Evolutionary conservation across 2,888 invertebrate genomes (phyloP).

Genomic region (Leptopterna dolabrata): DNA sequence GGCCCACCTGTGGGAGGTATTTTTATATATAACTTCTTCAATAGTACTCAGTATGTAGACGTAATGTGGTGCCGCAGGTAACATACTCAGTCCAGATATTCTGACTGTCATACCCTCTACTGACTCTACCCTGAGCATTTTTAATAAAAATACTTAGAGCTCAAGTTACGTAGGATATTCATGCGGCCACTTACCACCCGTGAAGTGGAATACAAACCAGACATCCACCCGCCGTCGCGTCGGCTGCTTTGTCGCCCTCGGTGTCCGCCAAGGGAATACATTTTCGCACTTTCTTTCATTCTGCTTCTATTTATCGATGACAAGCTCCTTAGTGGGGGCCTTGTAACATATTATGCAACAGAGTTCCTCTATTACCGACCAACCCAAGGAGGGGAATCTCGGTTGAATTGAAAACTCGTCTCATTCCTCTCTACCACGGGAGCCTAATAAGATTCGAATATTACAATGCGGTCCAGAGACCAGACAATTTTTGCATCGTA

Average conservation of each 20-base stretch:
- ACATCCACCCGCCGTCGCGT: background rate
- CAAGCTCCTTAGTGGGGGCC: background rate
- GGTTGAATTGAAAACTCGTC: conserved; percentile 7
- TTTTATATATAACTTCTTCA: no score
- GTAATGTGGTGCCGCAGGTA: no score
- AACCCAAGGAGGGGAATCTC: background rate
- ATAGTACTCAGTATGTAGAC: background rate
- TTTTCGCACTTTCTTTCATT: background rate
- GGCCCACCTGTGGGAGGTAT: no score
- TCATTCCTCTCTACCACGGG: background rate
- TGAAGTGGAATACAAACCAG: background rate
- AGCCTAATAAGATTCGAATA: background rate
- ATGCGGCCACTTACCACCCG: background rate
- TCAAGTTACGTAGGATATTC: background rate
- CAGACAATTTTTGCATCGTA: background rate
- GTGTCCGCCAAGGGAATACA: background rate
- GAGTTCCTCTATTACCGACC: background rate
- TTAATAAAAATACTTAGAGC: no score
- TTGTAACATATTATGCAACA: background rate
- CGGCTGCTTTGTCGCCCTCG: background rate
- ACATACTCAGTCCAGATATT: no score
- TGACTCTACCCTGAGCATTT: no score
- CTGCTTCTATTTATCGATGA: background rate
- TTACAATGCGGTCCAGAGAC: background rate
- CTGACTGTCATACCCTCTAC: no score